A percentile compares a stretch with the other conserved stretches of the same genome.
These are phyloP conservation scores for Psittacula cyanocephala DNA, from an alignment of 2,113 vertebrate species.

Conservation along the genomic window DNA sequence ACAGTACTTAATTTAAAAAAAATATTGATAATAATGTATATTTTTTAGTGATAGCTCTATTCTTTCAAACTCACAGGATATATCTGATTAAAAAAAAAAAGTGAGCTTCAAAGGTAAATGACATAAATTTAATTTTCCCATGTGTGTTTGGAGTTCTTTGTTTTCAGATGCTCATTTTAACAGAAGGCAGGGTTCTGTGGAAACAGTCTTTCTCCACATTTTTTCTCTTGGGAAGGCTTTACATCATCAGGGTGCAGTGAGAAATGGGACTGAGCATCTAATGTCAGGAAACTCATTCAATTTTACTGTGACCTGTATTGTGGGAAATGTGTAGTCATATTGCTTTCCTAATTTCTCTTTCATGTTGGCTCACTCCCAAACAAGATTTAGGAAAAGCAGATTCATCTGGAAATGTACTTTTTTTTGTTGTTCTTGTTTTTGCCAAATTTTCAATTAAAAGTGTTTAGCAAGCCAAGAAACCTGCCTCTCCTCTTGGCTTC, in stretches of 20 bases:
- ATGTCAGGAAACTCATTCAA: background rate
- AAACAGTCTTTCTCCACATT: background rate
- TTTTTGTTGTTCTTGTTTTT: background rate
- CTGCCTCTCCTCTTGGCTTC: background rate
- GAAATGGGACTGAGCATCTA: background rate
- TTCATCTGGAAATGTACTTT: conserved; percentile 39
- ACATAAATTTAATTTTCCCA: background rate
- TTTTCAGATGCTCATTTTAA: background rate
- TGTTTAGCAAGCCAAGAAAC: conserved; percentile 18
- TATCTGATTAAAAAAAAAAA: background rate
- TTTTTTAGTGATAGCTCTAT: background rate
- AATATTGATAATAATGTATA: background rate
- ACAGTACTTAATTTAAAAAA: background rate
- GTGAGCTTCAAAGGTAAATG: background rate
- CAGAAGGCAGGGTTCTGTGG: background rate
- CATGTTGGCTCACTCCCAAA: conserved; percentile 25
- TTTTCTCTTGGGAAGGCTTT: background rate
- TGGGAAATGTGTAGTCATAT: conserved; percentile 17
- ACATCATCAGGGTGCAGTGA: background rate
- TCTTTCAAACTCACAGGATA: background rate
- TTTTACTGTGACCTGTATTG: background rate
- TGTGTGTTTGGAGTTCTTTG: background rate
- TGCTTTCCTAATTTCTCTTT: conserved; percentile 7
- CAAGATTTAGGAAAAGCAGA: conserved; percentile 24
- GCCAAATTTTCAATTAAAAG: conserved; percentile 55